Percentiles rank a stretch among this genome's conserved stretches.
Conservation (phyloP, 2,888 invertebrate genomes). For the Morinoia aosen region DNA sequence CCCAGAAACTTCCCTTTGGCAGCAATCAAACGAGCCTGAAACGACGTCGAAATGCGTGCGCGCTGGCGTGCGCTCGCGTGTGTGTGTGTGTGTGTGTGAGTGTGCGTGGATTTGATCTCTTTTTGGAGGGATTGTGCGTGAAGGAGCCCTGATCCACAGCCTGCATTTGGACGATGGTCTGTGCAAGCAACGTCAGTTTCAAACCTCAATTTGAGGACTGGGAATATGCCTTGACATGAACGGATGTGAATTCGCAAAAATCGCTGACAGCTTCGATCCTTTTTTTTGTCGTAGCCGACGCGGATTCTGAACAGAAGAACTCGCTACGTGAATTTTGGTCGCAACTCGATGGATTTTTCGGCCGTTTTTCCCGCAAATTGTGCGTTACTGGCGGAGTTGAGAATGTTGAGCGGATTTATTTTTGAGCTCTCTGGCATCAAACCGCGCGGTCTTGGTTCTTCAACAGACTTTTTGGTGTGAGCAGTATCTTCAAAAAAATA, state of each 20-base stretch:
- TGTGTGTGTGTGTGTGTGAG: not conserved
- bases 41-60: not conserved
- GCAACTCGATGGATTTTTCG: not conserved
- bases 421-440: too few relatives aligned
- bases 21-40: constrained; percentile 25
- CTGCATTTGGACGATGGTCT: not conserved
- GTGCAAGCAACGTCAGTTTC: constrained; percentile 12
- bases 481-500: not conserved
- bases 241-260: not conserved
- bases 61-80: not conserved
- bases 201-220: not conserved
- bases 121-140: not conserved
- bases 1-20: constrained; percentile 37
- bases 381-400: not conserved
- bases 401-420: too few relatives aligned
- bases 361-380: not conserved
- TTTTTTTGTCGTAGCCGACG: not conserved
- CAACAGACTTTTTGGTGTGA: too few relatives aligned
- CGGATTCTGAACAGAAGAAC: not conserved
- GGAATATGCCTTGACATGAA: constrained; percentile 10
- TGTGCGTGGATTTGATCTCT: constrained; percentile 2
- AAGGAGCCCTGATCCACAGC: not conserved
- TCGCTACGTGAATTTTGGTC: not conserved
- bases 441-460: too few relatives aligned
- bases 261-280: not conserved